phyloP scores from a whole-genome alignment of 2,888 invertebrate species.

The Zele albiditarsus region DNA sequence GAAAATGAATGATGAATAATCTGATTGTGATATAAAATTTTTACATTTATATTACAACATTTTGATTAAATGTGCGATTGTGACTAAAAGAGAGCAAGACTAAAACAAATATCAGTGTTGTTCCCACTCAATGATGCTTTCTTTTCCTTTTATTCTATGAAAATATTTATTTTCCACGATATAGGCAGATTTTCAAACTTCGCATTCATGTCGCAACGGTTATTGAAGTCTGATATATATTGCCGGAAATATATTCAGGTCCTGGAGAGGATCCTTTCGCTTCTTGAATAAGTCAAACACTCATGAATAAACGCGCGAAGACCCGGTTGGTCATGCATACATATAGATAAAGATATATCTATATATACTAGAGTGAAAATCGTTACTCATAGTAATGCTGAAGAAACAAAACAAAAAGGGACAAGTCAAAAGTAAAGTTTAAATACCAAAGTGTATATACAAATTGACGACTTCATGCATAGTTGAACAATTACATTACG shows the following conservation, averaged over 20 bases:
- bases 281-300: conserved; percentile 68
- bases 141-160: neutral
- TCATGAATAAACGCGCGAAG: conserved; percentile 63
- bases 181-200: conserved; percentile 31
- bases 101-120: neutral
- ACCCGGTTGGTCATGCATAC: neutral
- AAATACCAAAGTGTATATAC: neutral
- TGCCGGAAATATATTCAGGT: conserved; percentile 52
- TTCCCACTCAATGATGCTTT: conserved; percentile 1
- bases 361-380: neutral
- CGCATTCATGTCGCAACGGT: conserved; percentile 59
- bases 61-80: too few species aligned
- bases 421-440: neutral
- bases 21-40: too few species aligned
- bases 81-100: too few species aligned
- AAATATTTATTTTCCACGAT: conserved; percentile 1
- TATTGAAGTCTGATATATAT: conserved; percentile 49
- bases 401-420: neutral
- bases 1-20: too few species aligned
- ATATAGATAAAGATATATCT: neutral
- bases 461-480: neutral
- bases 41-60: too few species aligned
- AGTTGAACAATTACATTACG: neutral
- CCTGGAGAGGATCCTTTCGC: conserved; percentile 50
- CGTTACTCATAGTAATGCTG: neutral